phyloP scores from a whole-genome alignment of 2,797 vertebrate genomes.

The Schizopygopsis pylzovi region DNA sequence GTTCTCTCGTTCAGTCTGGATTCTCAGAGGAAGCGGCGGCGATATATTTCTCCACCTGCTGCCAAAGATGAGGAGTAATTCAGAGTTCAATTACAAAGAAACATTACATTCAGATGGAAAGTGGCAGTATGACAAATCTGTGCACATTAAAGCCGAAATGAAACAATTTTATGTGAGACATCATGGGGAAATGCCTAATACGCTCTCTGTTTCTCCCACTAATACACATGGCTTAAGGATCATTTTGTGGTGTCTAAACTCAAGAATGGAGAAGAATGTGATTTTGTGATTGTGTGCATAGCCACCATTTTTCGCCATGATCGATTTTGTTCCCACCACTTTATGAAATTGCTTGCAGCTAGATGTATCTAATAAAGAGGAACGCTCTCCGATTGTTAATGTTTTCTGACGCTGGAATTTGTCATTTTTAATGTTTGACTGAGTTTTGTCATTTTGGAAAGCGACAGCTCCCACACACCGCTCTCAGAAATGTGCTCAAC shows the following conservation, averaged over 20 bases:
- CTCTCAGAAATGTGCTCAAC: background rate
- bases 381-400: background rate
- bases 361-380: constrained; percentile 19
- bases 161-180: constrained; percentile 32
- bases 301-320: background rate
- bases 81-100: constrained; percentile 49
- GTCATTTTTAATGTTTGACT: constrained; percentile 15
- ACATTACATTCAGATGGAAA: constrained; percentile 40
- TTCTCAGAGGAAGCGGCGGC: background rate
- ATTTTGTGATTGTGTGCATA: constrained; percentile 12
- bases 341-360: constrained; percentile 16
- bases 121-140: constrained; percentile 42
- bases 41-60: constrained; percentile 17
- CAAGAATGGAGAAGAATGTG: constrained; percentile 1
- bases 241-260: constrained; percentile 18
- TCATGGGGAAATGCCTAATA: constrained; percentile 23
- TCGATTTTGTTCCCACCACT: constrained; percentile 9
- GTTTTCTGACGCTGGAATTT: background rate
- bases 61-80: constrained; percentile 26
- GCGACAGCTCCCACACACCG: constrained; percentile 6
- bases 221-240: constrained; percentile 17
- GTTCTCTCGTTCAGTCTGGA: constrained; percentile 9
- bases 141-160: constrained; percentile 26
- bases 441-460: constrained; percentile 18
- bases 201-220: constrained; percentile 19